Percentiles rank a stretch among this genome's conserved stretches.
Evolutionary conservation across 2,797 vertebrate species (phyloP).

Genomic region (Lacerta bilineata): DNA sequence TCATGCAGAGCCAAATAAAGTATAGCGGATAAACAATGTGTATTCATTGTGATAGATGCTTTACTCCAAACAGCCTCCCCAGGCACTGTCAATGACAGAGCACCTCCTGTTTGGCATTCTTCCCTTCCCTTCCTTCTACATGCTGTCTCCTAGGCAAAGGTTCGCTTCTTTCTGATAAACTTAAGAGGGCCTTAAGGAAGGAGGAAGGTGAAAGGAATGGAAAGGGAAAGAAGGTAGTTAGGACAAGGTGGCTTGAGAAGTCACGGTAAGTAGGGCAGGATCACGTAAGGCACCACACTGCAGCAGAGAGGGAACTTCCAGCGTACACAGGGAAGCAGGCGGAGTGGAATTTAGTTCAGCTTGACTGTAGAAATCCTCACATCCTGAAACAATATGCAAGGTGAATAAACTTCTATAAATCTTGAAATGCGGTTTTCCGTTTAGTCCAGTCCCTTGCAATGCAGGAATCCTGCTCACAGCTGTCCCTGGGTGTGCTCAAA

Average conservation of each 20-base stretch:
- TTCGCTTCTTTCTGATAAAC: conserved; percentile 14
- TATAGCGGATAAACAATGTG: conserved; percentile 30
- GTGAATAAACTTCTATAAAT: too few relatives aligned
- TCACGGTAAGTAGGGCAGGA: background rate
- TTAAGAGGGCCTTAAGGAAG: background rate
- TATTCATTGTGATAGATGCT: conserved; percentile 41
- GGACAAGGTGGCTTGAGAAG: background rate
- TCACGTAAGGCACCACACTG: background rate
- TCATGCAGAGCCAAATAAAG: conserved; percentile 36
- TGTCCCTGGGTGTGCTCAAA: too few relatives aligned
- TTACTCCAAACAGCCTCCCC: conserved; percentile 20
- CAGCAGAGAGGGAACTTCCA: background rate
- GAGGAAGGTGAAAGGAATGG: conserved; percentile 7
- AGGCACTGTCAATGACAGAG: background rate
- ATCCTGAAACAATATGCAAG: too few relatives aligned
- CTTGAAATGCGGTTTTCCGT: too few relatives aligned
- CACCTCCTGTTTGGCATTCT: background rate
- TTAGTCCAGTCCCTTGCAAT: too few relatives aligned
- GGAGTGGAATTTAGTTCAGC: too few relatives aligned
- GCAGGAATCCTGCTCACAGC: too few relatives aligned
- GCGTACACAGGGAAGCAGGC: too few relatives aligned
- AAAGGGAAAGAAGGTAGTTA: background rate
- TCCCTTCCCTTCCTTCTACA: conserved; percentile 1
- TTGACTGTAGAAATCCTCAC: too few relatives aligned
- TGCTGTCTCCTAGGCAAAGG: background rate